Base-by-base conservation (phyloP, 2,113 vertebrate genomes). In the Octodon degus region DNA sequence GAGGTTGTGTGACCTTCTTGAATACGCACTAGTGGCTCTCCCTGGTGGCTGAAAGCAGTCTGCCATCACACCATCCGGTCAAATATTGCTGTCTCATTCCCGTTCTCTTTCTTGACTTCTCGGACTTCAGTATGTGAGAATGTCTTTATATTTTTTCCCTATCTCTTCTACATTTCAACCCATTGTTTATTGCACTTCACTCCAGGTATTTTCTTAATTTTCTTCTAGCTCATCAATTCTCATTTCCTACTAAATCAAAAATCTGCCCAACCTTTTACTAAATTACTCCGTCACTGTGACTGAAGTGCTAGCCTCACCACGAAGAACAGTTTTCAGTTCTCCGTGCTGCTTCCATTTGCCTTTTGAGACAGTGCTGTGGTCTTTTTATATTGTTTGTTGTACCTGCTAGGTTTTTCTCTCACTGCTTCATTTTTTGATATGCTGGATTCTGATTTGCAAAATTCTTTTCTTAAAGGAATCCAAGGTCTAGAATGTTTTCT, bases 151-250 rank as follows among this genome's bases (percentile, higher is more conserved):
- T 50, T 3, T 13, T 30, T 27, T 25, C 8, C 8, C 7, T 19
- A 58, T 84, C 65, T 68, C 37, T 67, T 89, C 60, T 87, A 62
- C 27, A 84, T 91, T 84, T n/a, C 22, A 77, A 55, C 34, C n/a
- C 65, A 65, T 27, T 87, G 83, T 60, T 92, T 72, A 65, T 40
- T n/a, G 32, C 8, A 43, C 72, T 94, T 81, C 47, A 50, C 74
- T 89, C 74, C 60, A 40, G 10, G 20, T 85, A 89, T 74, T 86
- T 88, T 83, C 88, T 82, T 79, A 68, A 67, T 77, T 92, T 84
- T 74, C 43, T 92, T 67, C 16, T 67, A 86, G 86, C 34, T 82
- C 86, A 93, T 82, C 43, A 86, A 92, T 95, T 85, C 34, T 85
- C 47, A 67, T 68, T 90, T 90, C 22, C 63, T 65, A 8, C 32